These are phyloP conservation scores for Crotalus helleri DNA, from an alignment of 2,113 vertebrate species.

Conservation along the genomic window DNA sequence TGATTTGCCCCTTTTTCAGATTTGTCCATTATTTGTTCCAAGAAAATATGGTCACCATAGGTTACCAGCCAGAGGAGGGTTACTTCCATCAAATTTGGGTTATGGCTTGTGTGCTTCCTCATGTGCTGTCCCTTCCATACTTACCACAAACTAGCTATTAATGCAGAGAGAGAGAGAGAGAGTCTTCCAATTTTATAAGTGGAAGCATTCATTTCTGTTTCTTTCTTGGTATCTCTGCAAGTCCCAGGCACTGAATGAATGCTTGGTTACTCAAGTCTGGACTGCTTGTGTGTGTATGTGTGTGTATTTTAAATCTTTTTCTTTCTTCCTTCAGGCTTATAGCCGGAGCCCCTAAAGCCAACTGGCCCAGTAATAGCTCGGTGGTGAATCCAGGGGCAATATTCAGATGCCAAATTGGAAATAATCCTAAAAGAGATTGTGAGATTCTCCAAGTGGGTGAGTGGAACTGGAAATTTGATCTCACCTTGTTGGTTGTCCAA, in stretches of 20 bases:
- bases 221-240: not conserved
- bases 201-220: not conserved
- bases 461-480: conserved; percentile 30
- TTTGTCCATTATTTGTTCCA: not conserved
- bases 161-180: not conserved
- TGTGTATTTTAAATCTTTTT: not conserved
- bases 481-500: not conserved
- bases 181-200: not conserved
- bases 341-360: conserved; percentile 83
- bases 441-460: conserved; percentile 76
- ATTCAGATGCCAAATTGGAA: conserved; percentile 78
- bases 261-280: not conserved
- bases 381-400: conserved; percentile 80
- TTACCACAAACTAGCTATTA: not conserved
- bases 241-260: not conserved
- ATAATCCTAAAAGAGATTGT: conserved; percentile 54
- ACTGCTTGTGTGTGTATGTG: not conserved
- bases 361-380: conserved; percentile 59
- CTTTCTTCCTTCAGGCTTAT: conserved; percentile 75
- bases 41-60: not conserved
- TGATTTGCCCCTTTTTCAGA: not conserved
- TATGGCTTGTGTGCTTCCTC: not conserved
- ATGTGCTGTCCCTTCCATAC: not conserved
- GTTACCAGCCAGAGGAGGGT: not conserved
- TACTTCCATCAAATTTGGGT: not conserved